Evolutionary conservation across 1,140 invertebrate species (phyloP).

Genomic region (Ceratosolen solmsi): DNA sequence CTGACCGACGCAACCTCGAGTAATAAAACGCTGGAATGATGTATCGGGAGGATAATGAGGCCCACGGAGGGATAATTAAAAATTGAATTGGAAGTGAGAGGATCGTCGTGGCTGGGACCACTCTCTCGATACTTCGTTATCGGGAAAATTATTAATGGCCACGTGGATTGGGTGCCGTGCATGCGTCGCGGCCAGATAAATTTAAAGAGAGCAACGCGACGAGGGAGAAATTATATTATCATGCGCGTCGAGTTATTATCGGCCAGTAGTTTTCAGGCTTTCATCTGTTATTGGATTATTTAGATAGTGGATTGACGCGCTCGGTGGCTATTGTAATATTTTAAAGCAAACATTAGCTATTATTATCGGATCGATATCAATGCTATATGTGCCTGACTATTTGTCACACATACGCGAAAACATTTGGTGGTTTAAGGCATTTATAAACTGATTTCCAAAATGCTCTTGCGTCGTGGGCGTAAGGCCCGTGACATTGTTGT

Average conservation of each 20-base stretch:
- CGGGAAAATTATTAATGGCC: neutral
- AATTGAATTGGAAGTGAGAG: neutral
- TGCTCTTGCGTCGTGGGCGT: no score
- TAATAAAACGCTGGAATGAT: neutral
- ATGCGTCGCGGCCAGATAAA: neutral
- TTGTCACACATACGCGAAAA: neutral
- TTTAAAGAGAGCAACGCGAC: slow-evolving; percentile 6
- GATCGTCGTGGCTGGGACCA: no score
- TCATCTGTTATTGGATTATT: slow-evolving; percentile 27
- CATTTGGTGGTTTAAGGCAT: no score
- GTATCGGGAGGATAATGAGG: neutral
- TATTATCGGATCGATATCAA: slow-evolving; percentile 10
- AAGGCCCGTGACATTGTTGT: no score
- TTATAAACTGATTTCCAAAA: no score
- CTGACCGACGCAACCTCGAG: neutral
- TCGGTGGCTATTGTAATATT: slow-evolving; percentile 3
- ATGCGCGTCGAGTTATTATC: neutral
- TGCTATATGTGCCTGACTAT: neutral
- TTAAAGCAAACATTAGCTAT: slow-evolving; percentile 22
- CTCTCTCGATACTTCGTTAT: neutral
- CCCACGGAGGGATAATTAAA: neutral
- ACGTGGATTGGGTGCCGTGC: neutral
- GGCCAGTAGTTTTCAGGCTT: neutral
- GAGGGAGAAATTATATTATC: slow-evolving; percentile 11
- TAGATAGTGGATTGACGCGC: slow-evolving; percentile 23